Base-by-base conservation (phyloP, 2,888 invertebrate species). In the Drosophila neotestacea region DNA sequence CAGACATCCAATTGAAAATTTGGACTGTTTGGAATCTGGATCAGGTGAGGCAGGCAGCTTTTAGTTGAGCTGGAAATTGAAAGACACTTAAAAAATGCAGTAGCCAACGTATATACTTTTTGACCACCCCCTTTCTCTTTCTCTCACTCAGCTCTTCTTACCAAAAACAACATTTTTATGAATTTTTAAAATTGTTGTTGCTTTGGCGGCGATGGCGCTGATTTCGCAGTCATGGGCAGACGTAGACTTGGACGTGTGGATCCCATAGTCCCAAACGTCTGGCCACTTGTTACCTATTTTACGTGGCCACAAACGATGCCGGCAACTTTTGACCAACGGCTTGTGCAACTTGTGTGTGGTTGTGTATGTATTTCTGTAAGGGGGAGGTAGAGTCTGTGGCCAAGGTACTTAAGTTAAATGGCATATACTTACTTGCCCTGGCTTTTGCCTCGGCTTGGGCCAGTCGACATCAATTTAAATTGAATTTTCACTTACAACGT, bases 391-490 rank as follows among this genome's bases (percentile, higher is more conserved):
- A 50, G 48, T 50, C 44, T 67, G 67, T 77, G 71, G 80, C 72
- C 69, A 72, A 63, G 75, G 82, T 88, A 86, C 87, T 90, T 89
- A 84, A 81, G 81, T 88, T 89, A 85, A 90, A 90, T 88, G 84
- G 84, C 89, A 86, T 79, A 83, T 79, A 85, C 77, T 73, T 78
- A 85, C 77, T 73, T 71, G 69, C 51, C 64, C 64, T 59, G 48
- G 54, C 65, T 66, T 64, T 59, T 63, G 69, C 61, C 55, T 39
- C 38, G 46, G 39, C 52, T 47, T 36, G 22, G 73, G 62, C 63
- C 73, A 73, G 80, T 82, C 85, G 79, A 74, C 82, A 88, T 88
- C 88, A 89, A 90, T 90, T 90, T 85, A 89, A 90, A 91, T 90
- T 91, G 90, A 90, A 91, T 91, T 91, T 90, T 81, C 80, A 84